phyloP scores from a whole-genome alignment of 1,140 invertebrate genomes.

The Aleiodes sp. region DNA sequence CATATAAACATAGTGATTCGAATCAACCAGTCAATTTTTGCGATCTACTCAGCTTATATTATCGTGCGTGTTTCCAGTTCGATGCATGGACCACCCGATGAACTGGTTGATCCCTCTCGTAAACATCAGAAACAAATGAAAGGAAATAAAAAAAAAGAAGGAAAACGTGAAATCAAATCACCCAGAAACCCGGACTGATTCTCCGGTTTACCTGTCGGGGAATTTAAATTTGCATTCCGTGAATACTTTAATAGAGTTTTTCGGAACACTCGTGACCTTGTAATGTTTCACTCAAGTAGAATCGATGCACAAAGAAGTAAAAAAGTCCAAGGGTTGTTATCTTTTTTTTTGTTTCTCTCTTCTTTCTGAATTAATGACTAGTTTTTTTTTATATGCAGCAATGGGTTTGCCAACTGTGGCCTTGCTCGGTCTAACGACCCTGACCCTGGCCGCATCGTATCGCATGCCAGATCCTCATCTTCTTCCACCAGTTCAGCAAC shows the following conservation, averaged over 20 bases:
- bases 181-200: neutral
- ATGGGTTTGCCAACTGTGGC: slow-evolving; percentile 48
- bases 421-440: slow-evolving; percentile 42
- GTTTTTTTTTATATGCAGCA: slow-evolving; percentile 35
- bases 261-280: too few relatives aligned
- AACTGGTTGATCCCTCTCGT: neutral
- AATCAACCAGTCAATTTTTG: neutral
- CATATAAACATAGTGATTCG: neutral
- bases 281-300: neutral
- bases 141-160: neutral
- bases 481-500: slow-evolving; percentile 32
- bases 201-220: neutral
- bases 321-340: neutral
- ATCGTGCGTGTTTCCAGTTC: slow-evolving; percentile 23
- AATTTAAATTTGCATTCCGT: slow-evolving; percentile 23
- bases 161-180: neutral
- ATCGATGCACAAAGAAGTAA: neutral
- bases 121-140: slow-evolving; percentile 7
- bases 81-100: neutral
- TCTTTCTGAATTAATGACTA: slow-evolving; percentile 9
- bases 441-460: slow-evolving; percentile 48
- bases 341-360: neutral
- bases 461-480: slow-evolving; percentile 36
- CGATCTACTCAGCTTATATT: neutral
- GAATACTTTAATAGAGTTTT: too few relatives aligned